These are phyloP conservation scores for Drosophila tsacasi DNA, from an alignment of 1,140 invertebrate genomes.

Conservation along the genomic window DNA sequence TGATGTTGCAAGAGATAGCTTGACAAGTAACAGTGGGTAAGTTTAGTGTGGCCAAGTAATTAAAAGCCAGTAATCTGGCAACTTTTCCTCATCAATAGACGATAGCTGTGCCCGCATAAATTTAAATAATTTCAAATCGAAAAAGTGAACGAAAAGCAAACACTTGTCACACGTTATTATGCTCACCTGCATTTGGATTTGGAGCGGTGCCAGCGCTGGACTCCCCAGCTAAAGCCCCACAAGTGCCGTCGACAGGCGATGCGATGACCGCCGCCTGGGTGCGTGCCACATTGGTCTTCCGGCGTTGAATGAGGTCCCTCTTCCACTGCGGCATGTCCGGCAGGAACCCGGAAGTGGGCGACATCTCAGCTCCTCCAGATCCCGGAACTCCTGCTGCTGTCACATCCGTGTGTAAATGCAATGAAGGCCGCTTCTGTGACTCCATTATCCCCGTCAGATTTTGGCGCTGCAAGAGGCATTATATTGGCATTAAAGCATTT, in stretches of 20 bases:
- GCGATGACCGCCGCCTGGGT: conserved; percentile 52
- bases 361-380: conserved; percentile 33
- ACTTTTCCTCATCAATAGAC: conserved; percentile 11
- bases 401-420: conserved; percentile 56
- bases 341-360: conserved; percentile 67
- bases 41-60: too few relatives aligned
- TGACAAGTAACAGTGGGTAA: not conserved
- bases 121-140: conserved; percentile 1
- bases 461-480: conserved; percentile 64
- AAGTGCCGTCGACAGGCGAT: conserved; percentile 55
- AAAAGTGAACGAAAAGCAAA: not conserved
- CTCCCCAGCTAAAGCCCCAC: conserved; percentile 54
- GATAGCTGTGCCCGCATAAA: not conserved
- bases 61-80: conserved; percentile 1
- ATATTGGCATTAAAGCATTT: conserved; percentile 44
- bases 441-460: conserved; percentile 57
- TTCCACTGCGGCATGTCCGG: conserved; percentile 90
- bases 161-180: not conserved
- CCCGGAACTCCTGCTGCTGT: conserved; percentile 16
- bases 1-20: not conserved
- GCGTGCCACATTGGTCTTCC: conserved; percentile 85
- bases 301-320: conserved; percentile 89
- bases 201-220: conserved; percentile 36
- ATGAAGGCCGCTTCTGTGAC: conserved; percentile 61
- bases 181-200: conserved; percentile 57